These are phyloP conservation scores for Vidua macroura DNA, from an alignment of 2,113 vertebrate genomes.

Conservation along the genomic window DNA sequence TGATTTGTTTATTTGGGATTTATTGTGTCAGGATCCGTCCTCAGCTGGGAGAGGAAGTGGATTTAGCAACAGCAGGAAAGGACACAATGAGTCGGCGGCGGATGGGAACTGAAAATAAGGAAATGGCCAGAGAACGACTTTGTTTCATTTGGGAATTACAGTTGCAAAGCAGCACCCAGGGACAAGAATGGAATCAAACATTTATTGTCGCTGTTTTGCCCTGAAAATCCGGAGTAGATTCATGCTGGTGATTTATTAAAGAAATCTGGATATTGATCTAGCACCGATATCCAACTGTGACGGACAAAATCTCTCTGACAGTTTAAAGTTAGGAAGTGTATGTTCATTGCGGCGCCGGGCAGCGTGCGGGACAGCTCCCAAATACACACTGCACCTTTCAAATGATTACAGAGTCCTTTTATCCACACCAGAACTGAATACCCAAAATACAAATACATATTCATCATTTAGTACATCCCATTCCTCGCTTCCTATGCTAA, in stretches of 20 bases:
- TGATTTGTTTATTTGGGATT: neutral
- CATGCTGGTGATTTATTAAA: neutral
- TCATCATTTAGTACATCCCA: no score
- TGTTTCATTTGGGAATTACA: neutral
- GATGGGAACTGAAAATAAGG: constrained; percentile 20
- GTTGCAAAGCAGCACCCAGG: neutral
- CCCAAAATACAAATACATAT: no score
- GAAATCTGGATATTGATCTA: no score
- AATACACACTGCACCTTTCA: no score
- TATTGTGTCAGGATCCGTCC: neutral
- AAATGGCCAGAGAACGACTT: neutral
- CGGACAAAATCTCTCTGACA: no score
- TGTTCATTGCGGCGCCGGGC: no score
- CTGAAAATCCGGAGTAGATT: neutral
- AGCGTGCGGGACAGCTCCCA: no score
- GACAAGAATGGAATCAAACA: neutral
- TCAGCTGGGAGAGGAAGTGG: neutral
- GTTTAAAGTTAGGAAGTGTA: no score
- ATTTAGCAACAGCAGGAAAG: constrained; percentile 33
- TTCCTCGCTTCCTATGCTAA: no score
- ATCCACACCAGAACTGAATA: no score
- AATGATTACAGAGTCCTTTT: no score
- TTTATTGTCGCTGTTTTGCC: neutral
- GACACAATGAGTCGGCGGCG: constrained; percentile 33
- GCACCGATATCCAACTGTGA: no score